Evolutionary conservation across 2,797 vertebrate species (phyloP).

Genomic region (Pipistrellus kuhlii): DNA sequence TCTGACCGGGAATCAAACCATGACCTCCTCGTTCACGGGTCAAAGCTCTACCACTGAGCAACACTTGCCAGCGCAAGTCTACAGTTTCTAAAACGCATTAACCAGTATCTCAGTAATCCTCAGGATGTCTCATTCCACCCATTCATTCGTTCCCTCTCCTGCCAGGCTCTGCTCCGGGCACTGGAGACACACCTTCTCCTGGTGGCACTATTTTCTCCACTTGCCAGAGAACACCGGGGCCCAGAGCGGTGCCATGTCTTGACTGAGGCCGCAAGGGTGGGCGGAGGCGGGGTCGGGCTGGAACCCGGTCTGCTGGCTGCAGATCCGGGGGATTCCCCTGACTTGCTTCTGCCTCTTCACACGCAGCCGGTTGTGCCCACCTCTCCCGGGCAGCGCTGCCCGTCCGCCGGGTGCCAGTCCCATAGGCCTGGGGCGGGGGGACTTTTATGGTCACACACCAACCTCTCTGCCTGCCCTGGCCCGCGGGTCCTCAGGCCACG

Average conservation of each 20-base stretch:
- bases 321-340: neutral
- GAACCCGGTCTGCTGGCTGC: neutral
- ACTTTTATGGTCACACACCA: neutral
- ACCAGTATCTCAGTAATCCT: neutral
- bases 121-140: neutral
- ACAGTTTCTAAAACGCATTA: neutral
- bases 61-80: too few species aligned
- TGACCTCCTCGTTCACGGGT: too few species aligned
- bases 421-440: neutral
- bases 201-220: neutral
- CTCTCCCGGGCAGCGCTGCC: neutral
- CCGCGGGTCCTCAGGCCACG: constrained; percentile 90
- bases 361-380: neutral
- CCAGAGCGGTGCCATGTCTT: neutral
- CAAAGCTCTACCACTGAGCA: too few species aligned
- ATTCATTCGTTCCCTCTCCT: neutral
- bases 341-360: neutral
- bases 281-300: neutral
- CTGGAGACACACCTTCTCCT: neutral
- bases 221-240: neutral
- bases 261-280: neutral
- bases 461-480: neutral
- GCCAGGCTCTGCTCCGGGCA: neutral
- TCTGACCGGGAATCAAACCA: too few species aligned
- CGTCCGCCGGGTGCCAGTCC: neutral